Evolutionary conservation across 2,888 invertebrate species (phyloP).

Genomic region (Agonopterix heracliana): DNA sequence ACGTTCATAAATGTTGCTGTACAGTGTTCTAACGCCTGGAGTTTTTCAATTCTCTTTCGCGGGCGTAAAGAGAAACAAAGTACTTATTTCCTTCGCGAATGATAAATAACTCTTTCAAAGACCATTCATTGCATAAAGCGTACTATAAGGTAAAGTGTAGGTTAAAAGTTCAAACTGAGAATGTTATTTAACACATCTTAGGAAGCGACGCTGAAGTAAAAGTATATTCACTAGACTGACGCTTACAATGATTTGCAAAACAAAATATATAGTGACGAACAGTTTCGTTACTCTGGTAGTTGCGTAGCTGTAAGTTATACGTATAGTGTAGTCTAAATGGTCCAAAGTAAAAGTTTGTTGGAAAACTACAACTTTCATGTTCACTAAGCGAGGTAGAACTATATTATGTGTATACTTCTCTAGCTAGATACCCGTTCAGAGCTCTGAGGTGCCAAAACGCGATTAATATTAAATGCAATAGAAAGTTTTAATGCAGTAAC

Average conservation of each 20-base stretch:
- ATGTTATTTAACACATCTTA: no score
- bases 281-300: background rate
- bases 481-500: slow-evolving; percentile 11
- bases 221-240: slow-evolving; percentile 3
- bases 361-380: slow-evolving; percentile 33
- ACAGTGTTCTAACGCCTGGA: no score
- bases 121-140: no score
- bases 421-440: slow-evolving; percentile 12
- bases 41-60: no score
- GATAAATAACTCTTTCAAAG: slow-evolving; percentile 2
- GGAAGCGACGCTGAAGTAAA: background rate
- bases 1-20: no score
- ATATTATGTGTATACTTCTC: slow-evolving; percentile 25
- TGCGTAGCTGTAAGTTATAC: no score
- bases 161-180: no score
- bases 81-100: background rate
- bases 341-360: slow-evolving; percentile 41
- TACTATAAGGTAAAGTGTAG: no score
- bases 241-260: slow-evolving; percentile 23
- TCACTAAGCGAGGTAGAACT: slow-evolving; percentile 33
- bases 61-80: no score
- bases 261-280: slow-evolving; percentile 14
- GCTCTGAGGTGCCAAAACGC: slow-evolving; percentile 34
- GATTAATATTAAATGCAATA: slow-evolving; percentile 24
- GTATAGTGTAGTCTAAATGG: background rate